Evolutionary conservation across 2,113 vertebrate species (phyloP), one percentile per base, ranked within the genome.

Genomic region (Epinephelus fuscoguttatus): DNA sequence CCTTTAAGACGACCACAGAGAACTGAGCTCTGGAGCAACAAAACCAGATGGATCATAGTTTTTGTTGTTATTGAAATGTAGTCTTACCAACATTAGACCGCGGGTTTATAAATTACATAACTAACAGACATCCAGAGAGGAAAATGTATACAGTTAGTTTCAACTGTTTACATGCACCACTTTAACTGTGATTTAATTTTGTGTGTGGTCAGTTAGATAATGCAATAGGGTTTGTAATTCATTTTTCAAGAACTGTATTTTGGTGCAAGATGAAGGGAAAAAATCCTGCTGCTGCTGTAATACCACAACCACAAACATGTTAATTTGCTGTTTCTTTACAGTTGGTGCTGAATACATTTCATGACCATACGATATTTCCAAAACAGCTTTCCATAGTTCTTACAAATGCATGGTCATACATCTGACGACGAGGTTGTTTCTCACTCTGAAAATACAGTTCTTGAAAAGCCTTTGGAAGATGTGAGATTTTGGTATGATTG

Each of bases 1-100:
- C 94, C 88, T 94, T 61, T n/a, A 47, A 84, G 19, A 47, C 55
- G 70, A 74, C 72, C 80, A 80, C 50, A 63, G 52, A 63, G 21
- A 81, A 52, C 62, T 57, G 10, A 69, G 56, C 62, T 50, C 66
- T 78, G 55, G 63, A 53, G 33, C n/a, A 64, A 62, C 10, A 64
- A 27, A 77, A 70, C 45, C 47, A 70, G 13, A 18, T 72, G 27
- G 42, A 66, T 64, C 52, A 30, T n/a, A 3, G 2, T 67, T 75
- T 59, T 53, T 57, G 33, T 57, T 71, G 19, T 42, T 42, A 40
- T 23, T 72, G 23, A 57, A 75, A 47, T 57, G 9, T 40, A 17
- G 70, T 75, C n/a, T 77, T 11, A 19, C 21, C 30, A 61, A 70
- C 50, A 52, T n/a, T 45, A 17, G 11, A 61, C 25, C 47, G 10